Evolutionary conservation across 2,113 vertebrate genomes (phyloP).

Genomic region (Ahaetulla prasina): DNA sequence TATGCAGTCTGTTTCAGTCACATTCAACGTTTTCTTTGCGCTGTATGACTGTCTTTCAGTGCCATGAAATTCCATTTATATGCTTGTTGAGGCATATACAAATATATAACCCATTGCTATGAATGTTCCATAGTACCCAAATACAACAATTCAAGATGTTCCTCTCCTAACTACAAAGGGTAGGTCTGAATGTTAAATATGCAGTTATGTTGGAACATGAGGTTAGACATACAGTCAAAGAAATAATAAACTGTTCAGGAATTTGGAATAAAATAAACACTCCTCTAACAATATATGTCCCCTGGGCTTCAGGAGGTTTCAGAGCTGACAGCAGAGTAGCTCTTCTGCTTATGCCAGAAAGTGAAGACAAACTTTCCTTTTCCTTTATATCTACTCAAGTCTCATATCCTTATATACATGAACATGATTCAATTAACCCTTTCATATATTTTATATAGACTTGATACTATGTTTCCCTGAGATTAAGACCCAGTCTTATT

Average conservation of each 20-base stretch:
- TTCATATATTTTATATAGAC: background rate
- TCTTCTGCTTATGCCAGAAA: conserved; percentile 7
- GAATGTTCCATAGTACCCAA: background rate
- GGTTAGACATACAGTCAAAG: conserved; percentile 35
- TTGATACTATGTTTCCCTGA: background rate
- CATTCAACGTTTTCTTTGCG: background rate
- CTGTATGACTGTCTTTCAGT: background rate
- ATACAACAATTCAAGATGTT: conserved; percentile 1
- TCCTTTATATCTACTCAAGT: background rate
- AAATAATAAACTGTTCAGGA: conserved; percentile 52
- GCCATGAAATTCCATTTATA: background rate
- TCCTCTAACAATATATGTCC: conserved; percentile 32
- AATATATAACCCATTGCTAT: background rate
- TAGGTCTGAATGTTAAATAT: conserved; percentile 54
- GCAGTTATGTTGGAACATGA: conserved; percentile 38
- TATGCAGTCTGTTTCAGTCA: background rate
- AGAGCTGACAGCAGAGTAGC: conserved; percentile 22
- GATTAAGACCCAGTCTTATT: too few relatives aligned
- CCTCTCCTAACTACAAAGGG: conserved; percentile 14
- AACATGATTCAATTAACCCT: background rate
- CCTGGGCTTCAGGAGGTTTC: conserved; percentile 25
- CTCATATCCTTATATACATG: conserved; percentile 24
- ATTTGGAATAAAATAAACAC: conserved; percentile 50
- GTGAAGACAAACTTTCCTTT: conserved; percentile 26
- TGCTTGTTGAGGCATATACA: background rate